These are phyloP conservation scores for Drosophila pandora DNA, from an alignment of 1,140 invertebrate species.

Conservation along the genomic window DNA sequence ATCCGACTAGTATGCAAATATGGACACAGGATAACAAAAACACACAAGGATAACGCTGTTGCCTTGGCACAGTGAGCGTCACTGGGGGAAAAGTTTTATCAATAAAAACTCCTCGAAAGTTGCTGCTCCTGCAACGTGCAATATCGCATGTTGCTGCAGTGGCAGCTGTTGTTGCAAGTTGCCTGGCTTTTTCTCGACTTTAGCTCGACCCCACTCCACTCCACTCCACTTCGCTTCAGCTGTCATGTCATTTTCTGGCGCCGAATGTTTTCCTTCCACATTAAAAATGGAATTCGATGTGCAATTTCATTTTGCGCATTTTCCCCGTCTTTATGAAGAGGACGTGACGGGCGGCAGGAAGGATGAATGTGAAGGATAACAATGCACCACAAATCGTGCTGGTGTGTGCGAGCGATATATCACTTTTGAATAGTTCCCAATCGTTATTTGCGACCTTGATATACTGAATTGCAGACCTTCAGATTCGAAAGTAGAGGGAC, in stretches of 20 bases:
- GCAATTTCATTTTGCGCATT: constrained; percentile 57
- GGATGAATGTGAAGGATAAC: constrained; percentile 7
- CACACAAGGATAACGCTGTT: constrained; percentile 36
- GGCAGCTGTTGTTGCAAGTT: constrained; percentile 34
- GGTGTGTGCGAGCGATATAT: constrained; percentile 47
- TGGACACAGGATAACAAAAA: constrained; percentile 34
- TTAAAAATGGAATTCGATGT: constrained; percentile 66
- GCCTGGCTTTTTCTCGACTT: constrained; percentile 11
- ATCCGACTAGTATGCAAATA: constrained; percentile 16
- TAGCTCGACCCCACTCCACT: constrained; percentile 3
- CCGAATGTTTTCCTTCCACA: constrained; percentile 33
- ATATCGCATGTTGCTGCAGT: constrained; percentile 30
- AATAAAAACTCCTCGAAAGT: constrained; percentile 64
- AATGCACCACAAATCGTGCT: constrained; percentile 18
- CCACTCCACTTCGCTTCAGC: constrained; percentile 8
- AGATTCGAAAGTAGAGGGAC: constrained; percentile 2
- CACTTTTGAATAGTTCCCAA: constrained; percentile 68
- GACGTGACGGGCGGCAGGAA: constrained; percentile 8
- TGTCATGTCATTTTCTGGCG: constrained; percentile 57
- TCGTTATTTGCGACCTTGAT: constrained; percentile 59
- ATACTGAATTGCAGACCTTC: constrained; percentile 24
- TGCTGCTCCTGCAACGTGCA: constrained; percentile 46
- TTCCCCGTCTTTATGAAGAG: constrained; percentile 5
- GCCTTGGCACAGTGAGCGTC: constrained; percentile 58
- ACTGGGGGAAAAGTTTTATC: constrained; percentile 66